Percentiles rank a stretch among this genome's conserved stretches.
phyloP scores from a whole-genome alignment of 1,140 invertebrate species.

The Formica exsecta region DNA sequence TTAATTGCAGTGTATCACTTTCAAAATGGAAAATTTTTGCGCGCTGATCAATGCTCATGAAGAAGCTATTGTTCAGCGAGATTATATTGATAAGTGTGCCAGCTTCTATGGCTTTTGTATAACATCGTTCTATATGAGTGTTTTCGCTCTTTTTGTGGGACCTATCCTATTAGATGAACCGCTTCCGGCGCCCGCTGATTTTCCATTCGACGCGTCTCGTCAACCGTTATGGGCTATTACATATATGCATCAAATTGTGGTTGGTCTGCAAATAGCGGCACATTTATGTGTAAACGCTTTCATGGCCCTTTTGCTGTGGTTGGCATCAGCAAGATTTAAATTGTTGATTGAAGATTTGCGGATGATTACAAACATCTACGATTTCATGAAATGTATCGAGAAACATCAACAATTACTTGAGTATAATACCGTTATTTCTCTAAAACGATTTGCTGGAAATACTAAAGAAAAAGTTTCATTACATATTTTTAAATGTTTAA shows the following conservation, averaged over 20 bases:
- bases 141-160: slow-evolving; percentile 59
- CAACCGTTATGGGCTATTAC: slow-evolving; percentile 35
- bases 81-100: slow-evolving; percentile 34
- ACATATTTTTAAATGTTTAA: background rate
- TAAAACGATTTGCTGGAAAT: background rate
- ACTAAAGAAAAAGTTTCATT: background rate
- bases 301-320: slow-evolving; percentile 52
- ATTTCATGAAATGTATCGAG: slow-evolving; percentile 38
- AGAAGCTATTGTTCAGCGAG: slow-evolving; percentile 13
- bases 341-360: slow-evolving; percentile 53
- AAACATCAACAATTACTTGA: slow-evolving; percentile 59
- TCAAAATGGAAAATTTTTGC: slow-evolving; percentile 39
- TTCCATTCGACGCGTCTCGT: slow-evolving; percentile 53
- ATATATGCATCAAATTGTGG: slow-evolving; percentile 32
- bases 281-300: slow-evolving; percentile 39
- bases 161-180: slow-evolving; percentile 63
- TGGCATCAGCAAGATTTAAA: slow-evolving; percentile 59
- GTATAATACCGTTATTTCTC: slow-evolving; percentile 21
- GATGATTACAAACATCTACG: background rate
- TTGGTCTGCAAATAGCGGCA: background rate
- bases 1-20: slow-evolving; percentile 24
- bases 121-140: slow-evolving; percentile 67
- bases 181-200: slow-evolving; percentile 36
- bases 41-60: background rate
- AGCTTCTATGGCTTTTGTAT: slow-evolving; percentile 64